These are phyloP conservation scores for Copidosoma floridanum DNA, from an alignment of 1,140 invertebrate species.

Conservation along the genomic window DNA sequence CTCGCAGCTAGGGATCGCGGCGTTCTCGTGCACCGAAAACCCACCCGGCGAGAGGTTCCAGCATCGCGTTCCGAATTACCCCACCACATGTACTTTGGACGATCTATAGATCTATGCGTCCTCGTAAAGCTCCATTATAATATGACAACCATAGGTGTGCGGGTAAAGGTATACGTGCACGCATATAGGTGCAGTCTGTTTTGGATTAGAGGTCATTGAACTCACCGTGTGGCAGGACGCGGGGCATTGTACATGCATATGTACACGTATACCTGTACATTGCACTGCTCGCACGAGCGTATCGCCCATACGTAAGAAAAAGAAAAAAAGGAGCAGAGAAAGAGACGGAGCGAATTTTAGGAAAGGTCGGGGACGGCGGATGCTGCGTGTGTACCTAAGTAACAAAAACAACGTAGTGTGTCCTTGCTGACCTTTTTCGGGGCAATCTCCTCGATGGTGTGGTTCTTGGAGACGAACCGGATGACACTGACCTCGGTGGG, in stretches of 20 bases:
- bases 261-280: slow-evolving; percentile 26
- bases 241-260: background rate
- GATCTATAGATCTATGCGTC: too few relatives aligned
- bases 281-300: background rate
- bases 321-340: background rate
- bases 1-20: too few relatives aligned
- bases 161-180: too few relatives aligned
- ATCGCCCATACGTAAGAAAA: background rate
- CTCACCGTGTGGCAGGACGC: slow-evolving; percentile 20
- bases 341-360: background rate
- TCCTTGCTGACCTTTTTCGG: slow-evolving; percentile 51
- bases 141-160: too few relatives aligned
- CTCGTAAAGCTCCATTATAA: too few relatives aligned
- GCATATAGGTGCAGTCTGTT: slow-evolving; percentile 40
- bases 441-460: slow-evolving; percentile 54
- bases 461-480: slow-evolving; percentile 54
- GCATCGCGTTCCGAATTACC: too few relatives aligned
- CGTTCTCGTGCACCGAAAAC: too few relatives aligned
- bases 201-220: slow-evolving; percentile 53
- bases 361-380: background rate
- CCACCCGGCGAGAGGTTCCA: too few relatives aligned
- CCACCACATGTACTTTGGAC: too few relatives aligned
- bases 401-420: background rate
- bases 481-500: slow-evolving; percentile 55
- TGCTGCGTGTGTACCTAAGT: background rate